Evolutionary conservation across 2,113 vertebrate species (phyloP).

Genomic region (Dasyornis broadbenti): DNA sequence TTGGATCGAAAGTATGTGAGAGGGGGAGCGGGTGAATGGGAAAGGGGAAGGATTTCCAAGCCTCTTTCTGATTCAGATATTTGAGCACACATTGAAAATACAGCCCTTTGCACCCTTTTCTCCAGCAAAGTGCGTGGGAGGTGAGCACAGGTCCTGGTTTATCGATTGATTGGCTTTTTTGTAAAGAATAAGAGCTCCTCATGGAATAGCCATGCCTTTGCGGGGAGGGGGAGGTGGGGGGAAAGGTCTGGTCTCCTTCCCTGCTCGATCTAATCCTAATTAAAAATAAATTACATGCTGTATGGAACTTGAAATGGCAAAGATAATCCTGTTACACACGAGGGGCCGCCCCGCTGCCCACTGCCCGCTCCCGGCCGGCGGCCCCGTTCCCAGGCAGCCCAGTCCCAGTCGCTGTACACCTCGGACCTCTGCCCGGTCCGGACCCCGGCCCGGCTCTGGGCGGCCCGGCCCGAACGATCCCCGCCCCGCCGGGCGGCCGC

Average conservation of each 20-base stretch:
- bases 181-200: constrained; percentile 35
- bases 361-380: background rate
- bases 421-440: background rate
- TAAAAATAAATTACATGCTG: constrained; percentile 82
- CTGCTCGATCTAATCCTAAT: constrained; percentile 76
- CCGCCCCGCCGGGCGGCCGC: background rate
- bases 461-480: background rate
- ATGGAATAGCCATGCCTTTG: constrained; percentile 43
- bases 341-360: background rate
- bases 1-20: background rate
- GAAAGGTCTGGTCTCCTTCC: constrained; percentile 49
- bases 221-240: background rate
- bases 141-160: background rate
- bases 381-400: background rate
- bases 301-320: constrained; percentile 71
- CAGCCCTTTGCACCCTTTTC: background rate
- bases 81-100: background rate
- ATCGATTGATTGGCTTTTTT: background rate
- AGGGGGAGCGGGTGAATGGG: background rate
- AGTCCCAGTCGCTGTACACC: background rate
- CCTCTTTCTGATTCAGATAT: background rate
- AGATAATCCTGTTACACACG: constrained; percentile 77
- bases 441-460: too few species aligned
- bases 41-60: background rate
- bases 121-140: background rate